Percentiles rank a stretch among this genome's conserved stretches.
Evolutionary conservation across 2,797 vertebrate genomes (phyloP).

Genomic region (Pygocentrus nattereri): DNA sequence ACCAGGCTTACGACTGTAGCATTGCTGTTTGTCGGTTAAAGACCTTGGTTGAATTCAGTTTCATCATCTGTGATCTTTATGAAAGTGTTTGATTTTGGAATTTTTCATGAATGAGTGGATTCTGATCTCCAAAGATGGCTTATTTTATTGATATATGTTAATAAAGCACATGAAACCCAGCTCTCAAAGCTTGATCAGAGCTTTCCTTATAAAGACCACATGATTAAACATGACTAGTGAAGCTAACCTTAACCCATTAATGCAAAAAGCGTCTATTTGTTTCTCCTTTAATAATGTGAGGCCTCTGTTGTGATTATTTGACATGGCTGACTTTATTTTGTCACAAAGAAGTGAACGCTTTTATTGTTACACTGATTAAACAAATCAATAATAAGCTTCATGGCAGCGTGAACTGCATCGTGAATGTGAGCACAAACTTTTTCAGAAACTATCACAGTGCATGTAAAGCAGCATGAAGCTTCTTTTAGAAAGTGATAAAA

Average conservation of each 20-base stretch:
- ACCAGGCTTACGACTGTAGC: neutral
- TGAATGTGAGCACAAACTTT: too few species aligned
- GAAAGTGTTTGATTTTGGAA: conserved; percentile 5
- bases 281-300: neutral
- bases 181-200: conserved; percentile 11
- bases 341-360: neutral
- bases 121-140: neutral
- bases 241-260: neutral
- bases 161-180: neutral
- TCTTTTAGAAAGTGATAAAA: too few species aligned
- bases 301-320: too few species aligned
- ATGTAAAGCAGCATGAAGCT: neutral
- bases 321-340: too few species aligned
- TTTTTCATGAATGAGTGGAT: neutral
- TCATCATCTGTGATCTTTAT: neutral
- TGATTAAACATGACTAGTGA: neutral
- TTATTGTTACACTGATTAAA: neutral
- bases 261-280: neutral
- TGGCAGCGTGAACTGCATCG: neutral
- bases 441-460: neutral
- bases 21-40: neutral
- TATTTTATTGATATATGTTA: conserved; percentile 4
- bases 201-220: neutral
- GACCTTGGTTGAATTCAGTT: neutral
- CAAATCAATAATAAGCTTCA: neutral